phyloP scores from a whole-genome alignment of 92 coral and sea anemone species.

The Nematostella vectensis region DNA sequence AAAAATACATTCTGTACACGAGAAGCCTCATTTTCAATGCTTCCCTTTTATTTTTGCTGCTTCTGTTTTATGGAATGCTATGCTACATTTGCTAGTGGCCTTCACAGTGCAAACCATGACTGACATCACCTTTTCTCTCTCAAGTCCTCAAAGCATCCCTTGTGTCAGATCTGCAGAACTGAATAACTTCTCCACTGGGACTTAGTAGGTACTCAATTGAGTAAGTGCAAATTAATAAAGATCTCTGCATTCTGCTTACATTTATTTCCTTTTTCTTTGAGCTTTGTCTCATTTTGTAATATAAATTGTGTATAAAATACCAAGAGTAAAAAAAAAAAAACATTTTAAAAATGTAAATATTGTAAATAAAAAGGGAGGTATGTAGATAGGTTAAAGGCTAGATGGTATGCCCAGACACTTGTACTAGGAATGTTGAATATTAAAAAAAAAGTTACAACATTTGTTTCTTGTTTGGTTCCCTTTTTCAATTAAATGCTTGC shows the following conservation, averaged over 20 bases:
- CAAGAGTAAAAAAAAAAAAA: no score
- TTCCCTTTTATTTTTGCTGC: background rate
- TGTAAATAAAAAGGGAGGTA: no score
- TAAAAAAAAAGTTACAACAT: no score
- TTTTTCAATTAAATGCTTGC: no score
- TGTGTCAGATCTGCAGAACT: background rate
- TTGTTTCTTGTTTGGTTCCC: no score
- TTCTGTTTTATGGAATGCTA: slow-evolving; percentile 3
- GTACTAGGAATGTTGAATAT: no score
- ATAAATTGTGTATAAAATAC: no score
- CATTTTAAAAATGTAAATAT: no score
- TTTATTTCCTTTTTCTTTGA: no score
- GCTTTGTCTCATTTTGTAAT: background rate
- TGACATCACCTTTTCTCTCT: slow-evolving; percentile 79
- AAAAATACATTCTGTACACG: background rate
- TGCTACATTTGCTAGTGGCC: slow-evolving; percentile 35
- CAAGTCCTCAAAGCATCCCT: slow-evolving; percentile 44
- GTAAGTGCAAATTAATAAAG: background rate
- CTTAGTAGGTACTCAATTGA: background rate
- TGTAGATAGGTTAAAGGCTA: no score
- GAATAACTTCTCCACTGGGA: background rate
- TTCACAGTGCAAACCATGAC: slow-evolving; percentile 18
- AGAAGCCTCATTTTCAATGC: background rate
- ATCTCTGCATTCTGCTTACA: background rate
- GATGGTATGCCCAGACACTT: no score